Conservation (phyloP, 2,888 invertebrate genomes). For the Rhagonycha fulva region DNA sequence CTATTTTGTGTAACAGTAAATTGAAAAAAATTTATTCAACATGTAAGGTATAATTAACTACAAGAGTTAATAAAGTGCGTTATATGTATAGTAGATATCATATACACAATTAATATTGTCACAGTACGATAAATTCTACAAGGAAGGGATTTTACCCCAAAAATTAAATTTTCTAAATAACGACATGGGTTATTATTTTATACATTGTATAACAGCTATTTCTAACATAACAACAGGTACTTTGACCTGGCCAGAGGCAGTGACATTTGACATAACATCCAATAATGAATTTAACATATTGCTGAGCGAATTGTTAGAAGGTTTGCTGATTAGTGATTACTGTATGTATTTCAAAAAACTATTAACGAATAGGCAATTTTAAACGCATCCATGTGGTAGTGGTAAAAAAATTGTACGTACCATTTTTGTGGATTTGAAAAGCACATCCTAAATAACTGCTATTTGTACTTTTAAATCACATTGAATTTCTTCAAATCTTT, state of each 20-base stretch:
- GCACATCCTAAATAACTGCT: not conserved
- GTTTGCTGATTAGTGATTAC: conserved; percentile 22
- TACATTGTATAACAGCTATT: conserved; percentile 32
- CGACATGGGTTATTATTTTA: conserved; percentile 23
- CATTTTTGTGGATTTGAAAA: not conserved
- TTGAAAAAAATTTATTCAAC: conserved; percentile 9
- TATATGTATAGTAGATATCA: conserved; percentile 14
- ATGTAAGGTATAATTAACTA: conserved; percentile 7
- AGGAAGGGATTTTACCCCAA: not conserved
- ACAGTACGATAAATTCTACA: conserved; percentile 26
- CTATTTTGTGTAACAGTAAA: conserved; percentile 9
- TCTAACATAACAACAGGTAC: conserved; percentile 39
- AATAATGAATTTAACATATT: conserved; percentile 36
- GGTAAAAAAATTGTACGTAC: not conserved
- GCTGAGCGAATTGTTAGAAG: conserved; percentile 34
- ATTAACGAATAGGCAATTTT: not conserved
- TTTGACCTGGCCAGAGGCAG: conserved; percentile 38
- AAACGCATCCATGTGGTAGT: not conserved
- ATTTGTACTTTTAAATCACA: conserved; percentile 1
- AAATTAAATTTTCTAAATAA: conserved; percentile 19
- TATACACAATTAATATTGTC: conserved; percentile 30
- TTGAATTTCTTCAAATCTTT: not conserved
- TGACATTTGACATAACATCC: conserved; percentile 39
- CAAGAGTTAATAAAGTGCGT: conserved; percentile 20
- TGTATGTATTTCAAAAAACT: conserved; percentile 1